Conservation (phyloP, 2,113 vertebrate genomes). For the Tenrec ecaudatus region DNA sequence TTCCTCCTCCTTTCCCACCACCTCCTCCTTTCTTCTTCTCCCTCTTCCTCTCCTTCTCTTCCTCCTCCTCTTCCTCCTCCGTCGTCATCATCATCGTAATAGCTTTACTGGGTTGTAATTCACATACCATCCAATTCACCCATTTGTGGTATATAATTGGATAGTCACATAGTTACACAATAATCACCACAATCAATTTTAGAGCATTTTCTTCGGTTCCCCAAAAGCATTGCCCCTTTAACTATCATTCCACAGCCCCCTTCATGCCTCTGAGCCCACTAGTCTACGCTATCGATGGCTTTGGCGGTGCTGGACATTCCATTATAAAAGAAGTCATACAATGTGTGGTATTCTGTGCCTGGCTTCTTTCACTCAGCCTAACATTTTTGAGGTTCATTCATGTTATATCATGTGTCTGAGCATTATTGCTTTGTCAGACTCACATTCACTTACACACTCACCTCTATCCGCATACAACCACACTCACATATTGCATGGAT, state of each 20-base stretch:
- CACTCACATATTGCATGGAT: background rate
- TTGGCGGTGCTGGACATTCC: background rate
- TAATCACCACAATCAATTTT: background rate
- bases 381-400: background rate
- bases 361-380: background rate
- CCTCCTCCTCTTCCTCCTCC: background rate
- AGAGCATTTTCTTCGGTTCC: background rate
- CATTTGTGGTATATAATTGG: background rate
- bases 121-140: background rate
- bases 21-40: background rate
- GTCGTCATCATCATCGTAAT: background rate
- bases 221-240: no score
- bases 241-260: no score
- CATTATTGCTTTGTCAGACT: no score
- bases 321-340: background rate
- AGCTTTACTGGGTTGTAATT: background rate
- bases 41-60: no score
- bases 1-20: no score
- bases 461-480: background rate
- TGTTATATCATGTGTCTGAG: accelerated
- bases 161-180: background rate
- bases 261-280: background rate
- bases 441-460: background rate
- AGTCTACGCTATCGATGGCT: no score
- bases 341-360: background rate